phyloP scores from a whole-genome alignment of 1,140 invertebrate genomes.

The Melipona quadrifasciata region DNA sequence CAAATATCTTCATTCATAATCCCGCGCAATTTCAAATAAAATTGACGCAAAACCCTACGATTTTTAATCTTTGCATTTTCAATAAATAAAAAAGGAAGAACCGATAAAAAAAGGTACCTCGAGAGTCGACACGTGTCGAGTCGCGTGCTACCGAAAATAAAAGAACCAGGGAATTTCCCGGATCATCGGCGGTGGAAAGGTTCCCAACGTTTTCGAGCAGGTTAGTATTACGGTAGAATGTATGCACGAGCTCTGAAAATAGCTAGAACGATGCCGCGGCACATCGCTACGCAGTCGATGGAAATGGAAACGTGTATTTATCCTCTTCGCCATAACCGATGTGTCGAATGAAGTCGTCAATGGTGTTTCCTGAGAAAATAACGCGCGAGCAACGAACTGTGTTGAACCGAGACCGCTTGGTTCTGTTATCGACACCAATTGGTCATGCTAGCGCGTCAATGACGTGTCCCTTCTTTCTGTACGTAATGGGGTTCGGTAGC shows the following conservation, averaged over 20 bases:
- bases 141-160: background rate
- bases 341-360: slow-evolving; percentile 53
- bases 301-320: slow-evolving; percentile 62
- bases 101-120: too few species aligned
- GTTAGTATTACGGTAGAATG: slow-evolving; percentile 55
- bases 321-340: slow-evolving; percentile 44
- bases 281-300: slow-evolving; percentile 40
- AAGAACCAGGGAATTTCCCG: background rate
- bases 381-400: background rate
- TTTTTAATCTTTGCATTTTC: too few species aligned
- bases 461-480: too few species aligned
- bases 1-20: too few species aligned
- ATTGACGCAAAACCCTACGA: too few species aligned
- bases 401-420: background rate
- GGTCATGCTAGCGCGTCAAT: too few species aligned
- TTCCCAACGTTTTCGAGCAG: slow-evolving; percentile 51
- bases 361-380: slow-evolving; percentile 56
- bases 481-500: background rate
- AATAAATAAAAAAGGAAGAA: background rate
- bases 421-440: background rate
- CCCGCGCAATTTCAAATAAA: too few species aligned
- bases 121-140: background rate
- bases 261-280: slow-evolving; percentile 35
- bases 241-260: slow-evolving; percentile 62
- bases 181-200: background rate